These are phyloP conservation scores for Caenorhabditis zanzibari DNA, from an alignment of 2,888 invertebrate genomes.

Conservation along the genomic window DNA sequence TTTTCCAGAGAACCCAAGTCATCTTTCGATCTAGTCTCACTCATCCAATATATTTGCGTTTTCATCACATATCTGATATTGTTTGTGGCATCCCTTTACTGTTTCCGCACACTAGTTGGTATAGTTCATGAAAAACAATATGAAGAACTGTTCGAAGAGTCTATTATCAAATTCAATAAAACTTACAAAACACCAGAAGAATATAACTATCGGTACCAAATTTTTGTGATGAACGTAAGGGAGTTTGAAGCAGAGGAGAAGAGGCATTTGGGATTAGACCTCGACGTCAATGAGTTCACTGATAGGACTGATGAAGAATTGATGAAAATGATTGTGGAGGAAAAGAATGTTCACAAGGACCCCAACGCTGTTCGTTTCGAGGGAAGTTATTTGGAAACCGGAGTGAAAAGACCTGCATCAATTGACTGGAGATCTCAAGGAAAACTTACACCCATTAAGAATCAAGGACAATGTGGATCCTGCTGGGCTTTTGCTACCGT, in stretches of 20 bases:
- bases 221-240: constrained; percentile 53
- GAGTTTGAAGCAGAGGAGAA: constrained; percentile 64
- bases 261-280: constrained; percentile 54
- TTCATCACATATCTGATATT: no score
- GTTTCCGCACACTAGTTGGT: no score
- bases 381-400: constrained; percentile 28
- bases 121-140: constrained; percentile 2
- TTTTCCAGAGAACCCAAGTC: no score
- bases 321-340: constrained; percentile 24
- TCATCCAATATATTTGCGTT: no score
- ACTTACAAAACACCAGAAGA: constrained; percentile 37
- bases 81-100: no score
- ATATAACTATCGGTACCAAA: constrained; percentile 36
- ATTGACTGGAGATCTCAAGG: constrained; percentile 74
- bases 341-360: background rate
- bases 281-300: constrained; percentile 67
- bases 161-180: constrained; percentile 40
- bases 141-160: constrained; percentile 50
- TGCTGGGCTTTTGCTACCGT: constrained; percentile 80
- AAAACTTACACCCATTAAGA: constrained; percentile 75
- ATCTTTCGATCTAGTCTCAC: no score
- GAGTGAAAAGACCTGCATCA: constrained; percentile 54
- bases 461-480: constrained; percentile 78
- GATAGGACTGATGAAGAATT: constrained; percentile 68
- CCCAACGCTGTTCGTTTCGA: constrained; percentile 27